Percentiles rank a stretch among this genome's conserved stretches.
Conservation (phyloP, 2,797 vertebrate genomes). For the Melanotaenia trifasciata region DNA sequence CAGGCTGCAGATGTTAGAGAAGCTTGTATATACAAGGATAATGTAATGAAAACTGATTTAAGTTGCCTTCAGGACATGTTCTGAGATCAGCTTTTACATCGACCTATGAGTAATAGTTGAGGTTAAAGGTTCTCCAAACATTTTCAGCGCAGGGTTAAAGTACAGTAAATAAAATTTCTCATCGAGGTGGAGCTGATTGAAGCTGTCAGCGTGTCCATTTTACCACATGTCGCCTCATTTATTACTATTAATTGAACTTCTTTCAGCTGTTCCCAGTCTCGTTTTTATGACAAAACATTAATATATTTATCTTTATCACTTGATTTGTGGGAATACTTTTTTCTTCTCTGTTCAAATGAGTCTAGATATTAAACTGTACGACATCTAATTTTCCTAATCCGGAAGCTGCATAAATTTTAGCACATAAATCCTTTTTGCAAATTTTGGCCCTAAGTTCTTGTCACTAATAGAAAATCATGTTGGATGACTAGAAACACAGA, state of each 20-base stretch:
- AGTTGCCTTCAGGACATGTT: constrained; percentile 35
- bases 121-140: constrained; percentile 65
- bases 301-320: background rate
- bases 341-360: background rate
- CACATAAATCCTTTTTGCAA: too few relatives aligned
- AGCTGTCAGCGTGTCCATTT: background rate
- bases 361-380: background rate
- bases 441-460: background rate
- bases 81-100: constrained; percentile 31
- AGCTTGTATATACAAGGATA: constrained; percentile 40
- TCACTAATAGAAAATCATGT: background rate
- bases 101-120: background rate
- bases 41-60: constrained; percentile 57
- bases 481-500: background rate
- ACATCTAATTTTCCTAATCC: background rate
- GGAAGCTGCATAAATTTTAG: background rate
- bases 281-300: background rate
- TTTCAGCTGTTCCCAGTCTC: background rate
- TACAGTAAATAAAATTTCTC: constrained; percentile 47
- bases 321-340: background rate
- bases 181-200: constrained; percentile 3
- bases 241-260: background rate
- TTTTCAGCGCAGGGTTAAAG: constrained; percentile 21
- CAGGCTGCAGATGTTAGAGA: constrained; percentile 53
- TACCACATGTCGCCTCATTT: background rate